Percentiles rank a stretch among this genome's conserved stretches.
phyloP scores from a whole-genome alignment of 1,140 invertebrate species.

The Lasaia peninsularis region DNA sequence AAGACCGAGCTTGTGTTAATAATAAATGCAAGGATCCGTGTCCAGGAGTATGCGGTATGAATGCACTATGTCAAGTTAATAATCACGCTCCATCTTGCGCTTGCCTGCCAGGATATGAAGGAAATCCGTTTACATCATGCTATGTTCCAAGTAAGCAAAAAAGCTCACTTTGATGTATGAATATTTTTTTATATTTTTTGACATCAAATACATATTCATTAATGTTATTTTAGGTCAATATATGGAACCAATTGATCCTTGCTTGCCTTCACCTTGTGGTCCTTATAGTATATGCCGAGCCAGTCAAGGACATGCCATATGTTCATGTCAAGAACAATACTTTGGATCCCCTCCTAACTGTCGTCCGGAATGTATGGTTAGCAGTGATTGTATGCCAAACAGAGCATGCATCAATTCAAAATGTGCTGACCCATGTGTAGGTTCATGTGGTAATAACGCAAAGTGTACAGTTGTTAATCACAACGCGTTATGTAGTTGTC shows the following conservation, averaged over 20 bases:
- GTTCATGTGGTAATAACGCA: conserved; percentile 86
- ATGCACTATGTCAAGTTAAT: conserved; percentile 83
- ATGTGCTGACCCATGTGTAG: conserved; percentile 87
- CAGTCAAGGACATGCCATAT: conserved; percentile 82
- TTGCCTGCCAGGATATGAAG: conserved; percentile 82
- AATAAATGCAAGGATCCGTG: conserved; percentile 83
- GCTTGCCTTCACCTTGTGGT: conserved; percentile 83
- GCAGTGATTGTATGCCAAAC: conserved; percentile 84
- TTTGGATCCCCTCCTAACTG: conserved; percentile 84
- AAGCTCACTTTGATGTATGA: not conserved
- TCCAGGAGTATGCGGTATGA: conserved; percentile 81
- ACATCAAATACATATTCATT: not conserved
- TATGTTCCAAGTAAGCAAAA: conserved; percentile 58
- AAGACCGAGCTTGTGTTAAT: conserved; percentile 80
- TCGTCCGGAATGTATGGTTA: conserved; percentile 86
- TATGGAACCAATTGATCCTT: conserved; percentile 79
- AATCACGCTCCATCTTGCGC: conserved; percentile 85
- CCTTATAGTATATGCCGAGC: conserved; percentile 84
- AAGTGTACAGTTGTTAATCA: conserved; percentile 86
- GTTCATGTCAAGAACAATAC: conserved; percentile 83
- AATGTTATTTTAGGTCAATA: conserved; percentile 49
- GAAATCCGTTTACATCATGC: conserved; percentile 84
- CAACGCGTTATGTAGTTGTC: conserved; percentile 87
- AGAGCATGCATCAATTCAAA: conserved; percentile 85
- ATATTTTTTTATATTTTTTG: not conserved